Conservation (phyloP, 2,797 vertebrate genomes). For the Galago senegalensis region DNA sequence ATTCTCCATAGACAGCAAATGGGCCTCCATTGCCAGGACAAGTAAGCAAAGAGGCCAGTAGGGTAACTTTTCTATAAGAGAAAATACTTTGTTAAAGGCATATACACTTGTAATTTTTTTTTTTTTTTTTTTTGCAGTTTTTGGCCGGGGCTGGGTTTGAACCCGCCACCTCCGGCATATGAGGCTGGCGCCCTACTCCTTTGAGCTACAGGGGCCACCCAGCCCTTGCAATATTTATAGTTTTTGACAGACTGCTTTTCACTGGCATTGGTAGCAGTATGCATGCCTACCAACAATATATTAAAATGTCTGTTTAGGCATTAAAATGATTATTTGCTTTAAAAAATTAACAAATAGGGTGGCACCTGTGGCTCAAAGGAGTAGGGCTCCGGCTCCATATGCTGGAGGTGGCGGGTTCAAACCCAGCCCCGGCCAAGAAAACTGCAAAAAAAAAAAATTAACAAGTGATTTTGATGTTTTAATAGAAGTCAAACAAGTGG, state of each 20-base stretch:
- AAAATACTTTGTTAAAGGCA: background rate
- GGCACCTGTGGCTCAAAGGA: too few relatives aligned
- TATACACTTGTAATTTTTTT: background rate
- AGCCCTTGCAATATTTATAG: background rate
- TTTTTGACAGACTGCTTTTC: background rate
- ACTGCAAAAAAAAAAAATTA: background rate
- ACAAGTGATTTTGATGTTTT: background rate
- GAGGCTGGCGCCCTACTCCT: too few relatives aligned
- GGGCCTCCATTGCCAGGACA: too few relatives aligned
- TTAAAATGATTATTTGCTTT: background rate
- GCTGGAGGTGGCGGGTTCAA: too few relatives aligned
- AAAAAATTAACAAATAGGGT: background rate
- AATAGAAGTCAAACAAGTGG: background rate
- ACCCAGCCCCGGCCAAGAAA: too few relatives aligned
- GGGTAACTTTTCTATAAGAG: background rate
- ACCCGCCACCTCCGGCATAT: too few relatives aligned
- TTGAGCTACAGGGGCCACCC: too few relatives aligned
- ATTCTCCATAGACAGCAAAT: too few relatives aligned
- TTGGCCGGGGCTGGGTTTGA: too few relatives aligned
- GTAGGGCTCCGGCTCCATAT: too few relatives aligned
- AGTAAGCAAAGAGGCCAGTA: too few relatives aligned
- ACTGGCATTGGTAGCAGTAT: background rate
- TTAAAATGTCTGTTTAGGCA: background rate
- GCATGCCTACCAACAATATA: background rate
- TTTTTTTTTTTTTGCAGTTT: too few relatives aligned